Evolutionary conservation across 2,797 vertebrate species (phyloP).

Genomic region (Karalla daura): DNA sequence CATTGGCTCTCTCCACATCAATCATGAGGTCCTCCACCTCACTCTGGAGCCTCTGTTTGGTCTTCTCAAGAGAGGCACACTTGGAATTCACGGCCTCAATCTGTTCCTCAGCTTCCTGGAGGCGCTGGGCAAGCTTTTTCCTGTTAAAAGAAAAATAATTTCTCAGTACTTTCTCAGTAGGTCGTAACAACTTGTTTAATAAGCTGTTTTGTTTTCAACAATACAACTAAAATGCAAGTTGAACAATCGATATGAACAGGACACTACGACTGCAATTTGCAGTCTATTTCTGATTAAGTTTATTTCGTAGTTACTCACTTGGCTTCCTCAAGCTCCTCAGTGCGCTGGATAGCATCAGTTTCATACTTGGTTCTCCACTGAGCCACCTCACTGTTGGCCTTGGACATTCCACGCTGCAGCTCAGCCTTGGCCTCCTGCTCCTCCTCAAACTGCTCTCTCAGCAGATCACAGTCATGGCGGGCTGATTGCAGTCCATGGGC

Average conservation of each 20-base stretch:
- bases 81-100: slow-evolving; percentile 87
- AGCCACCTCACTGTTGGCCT: slow-evolving; percentile 90
- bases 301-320: no score
- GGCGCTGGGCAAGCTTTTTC: slow-evolving; percentile 73
- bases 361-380: slow-evolving; percentile 90
- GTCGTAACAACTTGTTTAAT: no score
- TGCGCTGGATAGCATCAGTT: slow-evolving; percentile 87
- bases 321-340: slow-evolving; percentile 70
- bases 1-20: slow-evolving; percentile 84
- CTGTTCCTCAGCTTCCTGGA: slow-evolving; percentile 88
- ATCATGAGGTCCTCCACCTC: slow-evolving; percentile 89
- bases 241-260: neutral
- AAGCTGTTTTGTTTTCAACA: no score
- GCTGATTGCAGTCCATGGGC: slow-evolving; percentile 88
- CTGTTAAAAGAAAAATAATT: no score
- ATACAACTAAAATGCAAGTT: no score
- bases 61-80: slow-evolving; percentile 87
- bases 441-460: slow-evolving; percentile 89
- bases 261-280: neutral
- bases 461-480: slow-evolving; percentile 87
- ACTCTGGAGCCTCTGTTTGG: slow-evolving; percentile 86
- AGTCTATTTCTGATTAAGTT: no score
- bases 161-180: no score
- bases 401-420: slow-evolving; percentile 87
- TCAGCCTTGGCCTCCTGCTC: slow-evolving; percentile 89